Evolutionary conservation across 2,113 vertebrate species (phyloP).

Genomic region (Trogon surrucura): DNA sequence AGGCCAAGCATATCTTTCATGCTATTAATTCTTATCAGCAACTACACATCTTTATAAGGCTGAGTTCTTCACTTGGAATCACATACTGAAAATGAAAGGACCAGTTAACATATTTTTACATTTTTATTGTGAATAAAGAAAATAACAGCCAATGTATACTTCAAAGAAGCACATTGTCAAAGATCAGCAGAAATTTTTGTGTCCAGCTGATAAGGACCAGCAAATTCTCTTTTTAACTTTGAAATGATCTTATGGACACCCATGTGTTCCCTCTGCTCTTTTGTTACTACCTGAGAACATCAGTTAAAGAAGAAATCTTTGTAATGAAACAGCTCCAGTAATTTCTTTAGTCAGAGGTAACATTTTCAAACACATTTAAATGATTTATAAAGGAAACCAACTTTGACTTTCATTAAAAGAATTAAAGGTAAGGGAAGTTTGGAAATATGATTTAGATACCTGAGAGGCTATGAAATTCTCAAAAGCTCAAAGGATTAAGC

Average conservation of each 20-base stretch:
- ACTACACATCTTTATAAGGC: not conserved
- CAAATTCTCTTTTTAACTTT: not conserved
- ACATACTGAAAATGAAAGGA: not conserved
- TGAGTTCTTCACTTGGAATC: not conserved
- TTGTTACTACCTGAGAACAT: not conserved
- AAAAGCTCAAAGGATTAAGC: not conserved
- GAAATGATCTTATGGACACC: not conserved
- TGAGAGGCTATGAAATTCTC: not conserved
- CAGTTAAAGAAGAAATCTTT: not conserved
- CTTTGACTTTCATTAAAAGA: not conserved
- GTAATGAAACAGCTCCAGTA: not conserved
- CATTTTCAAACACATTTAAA: not conserved
- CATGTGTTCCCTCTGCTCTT: not conserved
- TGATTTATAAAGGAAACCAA: not conserved
- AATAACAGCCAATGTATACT: not conserved
- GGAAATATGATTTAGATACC: not conserved
- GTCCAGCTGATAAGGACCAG: not conserved
- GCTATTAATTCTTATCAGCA: constrained; percentile 18
- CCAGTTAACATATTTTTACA: not conserved
- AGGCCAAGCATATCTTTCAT: not conserved
- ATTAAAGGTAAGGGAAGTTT: not conserved
- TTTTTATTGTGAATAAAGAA: not conserved
- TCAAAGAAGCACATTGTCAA: not conserved
- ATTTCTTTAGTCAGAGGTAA: not conserved
- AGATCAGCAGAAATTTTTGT: not conserved